Base-by-base conservation (phyloP, 2,888 invertebrate species). In the Aporophyla lueneburgensis region DNA sequence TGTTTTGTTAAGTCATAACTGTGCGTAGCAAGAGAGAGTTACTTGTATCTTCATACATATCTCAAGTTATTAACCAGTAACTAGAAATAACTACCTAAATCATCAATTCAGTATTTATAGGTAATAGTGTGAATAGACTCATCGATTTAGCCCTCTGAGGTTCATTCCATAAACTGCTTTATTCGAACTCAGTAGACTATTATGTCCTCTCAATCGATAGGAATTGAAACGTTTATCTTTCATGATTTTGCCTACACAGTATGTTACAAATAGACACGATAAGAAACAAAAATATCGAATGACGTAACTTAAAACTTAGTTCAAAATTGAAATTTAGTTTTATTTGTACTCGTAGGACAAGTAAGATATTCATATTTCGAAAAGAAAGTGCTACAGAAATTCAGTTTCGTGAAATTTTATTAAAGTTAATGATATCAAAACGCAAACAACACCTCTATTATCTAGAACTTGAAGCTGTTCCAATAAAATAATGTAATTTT, bases 171-270 rank as follows among this genome's bases (percentile, higher is more conserved):
- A 59, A 71, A 70, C 43, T 71, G 61, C 33, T 71, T 46, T 67
- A 76, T 71, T 85, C 59, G 71, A 74, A 46, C 59, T 59, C 46
- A 71, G 74, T 24, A 5, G 40, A 46, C 65, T 67, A 63, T 81
- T 78, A 66, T 61, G 27, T 40, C 14, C 16, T 6, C n/a, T 62
- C 46, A 76, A 72, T 81, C 72, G 49, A 68, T 72, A 69, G 9
- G 51, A 63, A 80, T 66, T 71, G 68, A 63, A 69, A 53, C 63
- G 73, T 65, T 81, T 51, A 71, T 51, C 59, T 62, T 33, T 59
- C 49, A 66, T 40, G n/a, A 46, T 24, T 19, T 46, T n/a, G 9
- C 33, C n/a, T 19, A 56, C 19, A 56, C 19, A 19, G 6, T 10
- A 21, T 10, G 71, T 14, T 40, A 7, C 24, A 43, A 9, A 27